These are phyloP conservation scores for Gymnocheta viridis DNA, from an alignment of 2,888 invertebrate species.

Conservation along the genomic window DNA sequence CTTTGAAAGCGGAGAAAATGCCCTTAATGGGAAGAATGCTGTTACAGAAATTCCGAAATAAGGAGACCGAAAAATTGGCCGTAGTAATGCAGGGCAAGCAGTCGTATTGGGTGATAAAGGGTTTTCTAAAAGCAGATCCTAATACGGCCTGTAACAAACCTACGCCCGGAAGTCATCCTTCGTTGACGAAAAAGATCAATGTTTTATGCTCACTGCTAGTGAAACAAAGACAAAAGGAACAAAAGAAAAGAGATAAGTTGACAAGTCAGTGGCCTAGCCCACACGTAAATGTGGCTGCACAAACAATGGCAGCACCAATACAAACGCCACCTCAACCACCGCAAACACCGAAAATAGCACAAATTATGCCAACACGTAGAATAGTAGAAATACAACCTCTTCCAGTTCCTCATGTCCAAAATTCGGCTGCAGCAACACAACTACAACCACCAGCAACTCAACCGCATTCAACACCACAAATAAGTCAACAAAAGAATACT, in stretches of 20 bases:
- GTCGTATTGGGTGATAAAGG: conserved; percentile 78
- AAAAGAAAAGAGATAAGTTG: conserved; percentile 67
- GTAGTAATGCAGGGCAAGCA: conserved; percentile 79
- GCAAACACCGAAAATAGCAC: conserved; percentile 33
- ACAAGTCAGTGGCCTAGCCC: conserved; percentile 1
- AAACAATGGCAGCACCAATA: background rate
- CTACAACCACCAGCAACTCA: conserved; percentile 2
- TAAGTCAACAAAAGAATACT: background rate
- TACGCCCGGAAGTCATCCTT: conserved; percentile 80
- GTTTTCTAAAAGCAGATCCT: conserved; percentile 77
- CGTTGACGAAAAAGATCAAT: conserved; percentile 80
- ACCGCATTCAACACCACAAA: background rate
- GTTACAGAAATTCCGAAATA: conserved; percentile 73
- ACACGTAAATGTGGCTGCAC: conserved; percentile 8
- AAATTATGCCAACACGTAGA: conserved; percentile 57
- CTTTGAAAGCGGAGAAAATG: conserved; percentile 72
- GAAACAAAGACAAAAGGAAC: conserved; percentile 78
- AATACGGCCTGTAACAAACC: conserved; percentile 79
- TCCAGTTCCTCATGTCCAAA: background rate
- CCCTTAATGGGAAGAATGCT: conserved; percentile 78
- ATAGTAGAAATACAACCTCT: conserved; percentile 17
- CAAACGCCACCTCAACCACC: background rate
- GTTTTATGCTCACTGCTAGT: conserved; percentile 78
- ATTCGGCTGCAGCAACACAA: background rate
- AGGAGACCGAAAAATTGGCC: conserved; percentile 75